These are phyloP conservation scores for Saturnia japonica DNA, from an alignment of 2,888 invertebrate species.

Conservation along the genomic window DNA sequence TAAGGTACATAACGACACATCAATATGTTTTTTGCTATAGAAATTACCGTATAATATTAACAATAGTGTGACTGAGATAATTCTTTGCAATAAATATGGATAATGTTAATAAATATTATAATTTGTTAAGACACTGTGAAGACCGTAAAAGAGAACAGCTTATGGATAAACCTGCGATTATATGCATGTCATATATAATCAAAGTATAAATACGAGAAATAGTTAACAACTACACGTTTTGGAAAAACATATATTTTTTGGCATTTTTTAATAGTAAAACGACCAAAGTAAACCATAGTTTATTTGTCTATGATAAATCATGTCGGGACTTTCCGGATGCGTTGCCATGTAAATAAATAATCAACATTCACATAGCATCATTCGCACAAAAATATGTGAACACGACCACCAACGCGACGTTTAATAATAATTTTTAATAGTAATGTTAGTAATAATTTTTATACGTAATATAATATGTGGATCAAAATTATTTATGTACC, in stretches of 20 bases:
- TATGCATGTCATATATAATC: background rate
- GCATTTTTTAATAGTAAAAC: background rate
- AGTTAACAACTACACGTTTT: background rate
- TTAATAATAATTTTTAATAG: background rate
- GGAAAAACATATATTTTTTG: background rate
- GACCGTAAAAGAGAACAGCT: background rate
- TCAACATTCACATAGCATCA: slow-evolving; percentile 24
- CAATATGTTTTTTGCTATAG: background rate
- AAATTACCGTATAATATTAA: background rate
- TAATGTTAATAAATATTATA: background rate
- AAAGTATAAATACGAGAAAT: background rate
- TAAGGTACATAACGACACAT: background rate
- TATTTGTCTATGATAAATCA: slow-evolving; percentile 21
- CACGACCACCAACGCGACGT: background rate
- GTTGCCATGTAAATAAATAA: slow-evolving; percentile 27
- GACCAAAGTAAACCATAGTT: slow-evolving; percentile 12
- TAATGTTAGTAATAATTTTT: background rate
- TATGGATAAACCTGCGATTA: background rate
- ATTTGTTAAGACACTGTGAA: background rate
- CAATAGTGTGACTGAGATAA: background rate
- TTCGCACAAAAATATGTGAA: slow-evolving; percentile 24
- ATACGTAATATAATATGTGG: background rate
- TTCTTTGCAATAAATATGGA: background rate
- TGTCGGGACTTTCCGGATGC: slow-evolving; percentile 27
- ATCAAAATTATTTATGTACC: background rate